Evolutionary conservation across 1,140 invertebrate genomes (phyloP).

Genomic region (Lysiphlebus fabarum): DNA sequence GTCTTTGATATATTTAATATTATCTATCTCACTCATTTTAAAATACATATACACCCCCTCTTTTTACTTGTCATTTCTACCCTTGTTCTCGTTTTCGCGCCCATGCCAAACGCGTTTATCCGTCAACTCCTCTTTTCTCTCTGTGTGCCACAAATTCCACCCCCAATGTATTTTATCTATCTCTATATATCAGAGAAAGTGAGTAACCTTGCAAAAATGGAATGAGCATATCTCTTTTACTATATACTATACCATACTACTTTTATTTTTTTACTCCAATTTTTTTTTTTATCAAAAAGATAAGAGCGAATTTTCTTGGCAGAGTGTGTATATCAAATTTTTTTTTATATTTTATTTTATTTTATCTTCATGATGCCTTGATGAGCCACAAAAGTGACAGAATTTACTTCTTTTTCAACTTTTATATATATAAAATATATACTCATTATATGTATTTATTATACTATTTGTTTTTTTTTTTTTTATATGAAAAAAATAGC

Average conservation of each 20-base stretch:
- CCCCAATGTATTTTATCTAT: not conserved
- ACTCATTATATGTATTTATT: too few species aligned
- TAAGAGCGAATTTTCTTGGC: too few species aligned
- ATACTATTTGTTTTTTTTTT: too few species aligned
- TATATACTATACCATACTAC: not conserved
- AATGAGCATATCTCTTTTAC: not conserved
- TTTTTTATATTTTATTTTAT: too few species aligned
- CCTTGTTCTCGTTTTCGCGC: conserved; percentile 19
- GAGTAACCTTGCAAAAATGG: conserved; percentile 25
- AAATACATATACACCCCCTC: conserved; percentile 1
- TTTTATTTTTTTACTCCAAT: conserved; percentile 7
- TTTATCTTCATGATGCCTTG: too few species aligned
- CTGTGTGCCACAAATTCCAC: conserved; percentile 13
- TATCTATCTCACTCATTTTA: not conserved
- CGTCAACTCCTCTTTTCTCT: conserved; percentile 7
- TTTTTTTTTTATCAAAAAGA: too few species aligned
- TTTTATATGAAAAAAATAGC: too few species aligned
- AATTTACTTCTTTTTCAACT: too few species aligned
- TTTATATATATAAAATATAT: too few species aligned
- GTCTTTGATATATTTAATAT: not conserved
- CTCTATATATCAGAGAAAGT: conserved; percentile 11
- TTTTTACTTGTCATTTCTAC: conserved; percentile 6
- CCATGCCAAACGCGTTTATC: conserved; percentile 18
- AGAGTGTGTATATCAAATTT: too few species aligned
- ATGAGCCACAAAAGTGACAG: too few species aligned